Conservation (phyloP, 2,113 vertebrate species). For the Xenopus borealis region DNA sequence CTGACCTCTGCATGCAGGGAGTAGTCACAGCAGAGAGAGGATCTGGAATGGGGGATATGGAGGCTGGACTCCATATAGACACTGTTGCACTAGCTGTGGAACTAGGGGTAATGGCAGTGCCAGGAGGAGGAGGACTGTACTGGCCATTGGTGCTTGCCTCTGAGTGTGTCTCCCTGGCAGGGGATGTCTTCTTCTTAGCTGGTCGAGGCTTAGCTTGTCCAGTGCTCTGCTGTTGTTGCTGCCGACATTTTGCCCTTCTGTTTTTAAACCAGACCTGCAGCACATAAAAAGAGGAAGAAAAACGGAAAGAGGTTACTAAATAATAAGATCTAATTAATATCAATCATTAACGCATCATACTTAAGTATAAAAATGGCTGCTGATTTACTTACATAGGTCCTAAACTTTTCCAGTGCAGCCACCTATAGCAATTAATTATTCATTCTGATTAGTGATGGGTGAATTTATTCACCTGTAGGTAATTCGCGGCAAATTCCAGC, state of each 20-base stretch:
- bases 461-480: no score
- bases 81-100: slow-evolving; percentile 73
- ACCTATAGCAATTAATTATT: no score
- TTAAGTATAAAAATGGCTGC: no score
- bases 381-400: no score
- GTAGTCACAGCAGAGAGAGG: slow-evolving; percentile 65
- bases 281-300: neutral
- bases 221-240: slow-evolving; percentile 78
- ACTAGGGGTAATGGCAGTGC: slow-evolving; percentile 67
- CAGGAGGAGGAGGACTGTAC: slow-evolving; percentile 71
- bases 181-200: slow-evolving; percentile 77
- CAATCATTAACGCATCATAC: no score
- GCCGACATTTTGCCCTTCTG: slow-evolving; percentile 80
- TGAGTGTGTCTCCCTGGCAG: slow-evolving; percentile 61
- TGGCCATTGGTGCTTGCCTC: slow-evolving; percentile 65
- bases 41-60: slow-evolving; percentile 78
- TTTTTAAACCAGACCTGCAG: slow-evolving; percentile 82
- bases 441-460: no score
- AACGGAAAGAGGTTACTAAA: neutral
- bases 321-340: neutral
- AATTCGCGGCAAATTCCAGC: no score
- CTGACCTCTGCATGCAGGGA: slow-evolving; percentile 70
- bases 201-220: slow-evolving; percentile 78
- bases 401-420: no score
- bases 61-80: slow-evolving; percentile 84